These are phyloP conservation scores for Grus americana DNA, from an alignment of 2,113 vertebrate genomes.

Conservation along the genomic window DNA sequence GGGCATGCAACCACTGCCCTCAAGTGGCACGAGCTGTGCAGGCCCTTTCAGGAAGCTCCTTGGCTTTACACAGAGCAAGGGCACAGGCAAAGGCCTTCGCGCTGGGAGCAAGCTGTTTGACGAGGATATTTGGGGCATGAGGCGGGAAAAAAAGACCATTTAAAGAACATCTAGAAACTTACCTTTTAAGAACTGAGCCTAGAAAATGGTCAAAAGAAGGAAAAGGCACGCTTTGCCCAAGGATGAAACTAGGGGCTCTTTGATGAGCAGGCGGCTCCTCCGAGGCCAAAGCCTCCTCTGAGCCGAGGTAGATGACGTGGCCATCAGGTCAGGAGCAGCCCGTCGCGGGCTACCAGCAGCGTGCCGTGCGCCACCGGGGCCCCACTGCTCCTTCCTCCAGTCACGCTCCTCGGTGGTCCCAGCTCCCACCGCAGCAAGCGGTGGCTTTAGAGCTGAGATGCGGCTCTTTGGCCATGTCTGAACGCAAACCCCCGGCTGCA, in stretches of 20 bases:
- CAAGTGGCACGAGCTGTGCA: not conserved
- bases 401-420: accelerated
- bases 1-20: not conserved
- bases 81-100: not conserved
- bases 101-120: not conserved
- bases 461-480: accelerated
- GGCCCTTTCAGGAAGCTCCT: not conserved
- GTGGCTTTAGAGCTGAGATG: not conserved
- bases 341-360: not conserved
- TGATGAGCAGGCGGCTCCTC: accelerated
- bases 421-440: not conserved
- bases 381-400: not conserved
- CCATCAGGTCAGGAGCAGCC: not conserved
- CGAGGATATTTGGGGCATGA: accelerated
- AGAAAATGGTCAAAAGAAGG: accelerated
- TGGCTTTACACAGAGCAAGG: accelerated
- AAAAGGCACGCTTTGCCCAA: not conserved
- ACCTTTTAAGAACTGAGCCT: not conserved
- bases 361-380: accelerated
- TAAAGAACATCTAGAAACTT: no score
- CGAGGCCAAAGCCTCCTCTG: not conserved
- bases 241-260: not conserved
- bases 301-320: accelerated
- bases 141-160: accelerated
- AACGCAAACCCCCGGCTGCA: not conserved